Evolutionary conservation across 2,797 vertebrate species (phyloP).

Genomic region (Phoxinus dragarum): DNA sequence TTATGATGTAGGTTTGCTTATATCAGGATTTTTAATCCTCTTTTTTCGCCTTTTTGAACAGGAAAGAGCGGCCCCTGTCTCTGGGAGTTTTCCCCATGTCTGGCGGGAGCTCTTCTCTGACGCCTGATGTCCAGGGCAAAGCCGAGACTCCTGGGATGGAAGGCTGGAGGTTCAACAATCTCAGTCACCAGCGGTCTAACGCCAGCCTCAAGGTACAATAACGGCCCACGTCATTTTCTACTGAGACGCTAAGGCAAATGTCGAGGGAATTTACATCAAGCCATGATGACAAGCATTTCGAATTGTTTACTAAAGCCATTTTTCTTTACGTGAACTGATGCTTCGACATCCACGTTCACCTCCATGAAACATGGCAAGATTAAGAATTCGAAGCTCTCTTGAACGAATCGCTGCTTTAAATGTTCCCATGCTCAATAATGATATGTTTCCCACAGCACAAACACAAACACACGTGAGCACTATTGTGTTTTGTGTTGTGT

Average conservation of each 20-base stretch:
- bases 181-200: conserved; percentile 87
- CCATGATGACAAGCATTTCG: background rate
- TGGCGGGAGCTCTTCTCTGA: conserved; percentile 80
- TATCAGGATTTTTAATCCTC: background rate
- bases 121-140: conserved; percentile 82
- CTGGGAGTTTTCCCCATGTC: conserved; percentile 91
- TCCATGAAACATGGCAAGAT: conserved; percentile 46
- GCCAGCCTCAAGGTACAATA: conserved; percentile 89
- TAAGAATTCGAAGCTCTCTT: conserved; percentile 10
- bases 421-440: background rate
- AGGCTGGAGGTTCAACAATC: conserved; percentile 89
- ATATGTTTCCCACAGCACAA: conserved; percentile 7
- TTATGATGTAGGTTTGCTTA: background rate
- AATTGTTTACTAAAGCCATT: conserved; percentile 6
- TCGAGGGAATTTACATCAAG: background rate
- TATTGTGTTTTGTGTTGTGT: conserved; percentile 28
- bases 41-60: conserved; percentile 59
- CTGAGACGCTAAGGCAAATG: background rate
- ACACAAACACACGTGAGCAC: conserved; percentile 16
- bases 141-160: conserved; percentile 87
- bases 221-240: background rate
- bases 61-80: conserved; percentile 94
- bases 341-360: conserved; percentile 24
- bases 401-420: conserved; percentile 21
- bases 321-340: conserved; percentile 38